Evolutionary conservation across 2,797 vertebrate species (phyloP).

Genomic region (Aselliscus stoliczkanus): DNA sequence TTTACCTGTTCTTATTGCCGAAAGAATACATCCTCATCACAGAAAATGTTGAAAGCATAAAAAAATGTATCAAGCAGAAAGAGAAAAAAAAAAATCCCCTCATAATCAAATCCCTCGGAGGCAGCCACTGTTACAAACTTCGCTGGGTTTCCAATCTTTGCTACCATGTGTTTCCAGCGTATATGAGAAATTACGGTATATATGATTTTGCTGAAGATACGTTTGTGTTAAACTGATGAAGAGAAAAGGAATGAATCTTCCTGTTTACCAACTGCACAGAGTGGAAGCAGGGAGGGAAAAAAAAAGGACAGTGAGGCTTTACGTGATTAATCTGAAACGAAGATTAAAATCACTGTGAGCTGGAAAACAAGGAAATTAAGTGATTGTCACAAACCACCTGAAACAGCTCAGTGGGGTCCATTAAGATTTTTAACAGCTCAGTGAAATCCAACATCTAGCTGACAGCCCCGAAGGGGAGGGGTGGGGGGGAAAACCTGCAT

Average conservation of each 20-base stretch:
- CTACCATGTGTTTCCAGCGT: not conserved
- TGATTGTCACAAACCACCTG: slow-evolving; percentile 66
- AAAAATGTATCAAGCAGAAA: slow-evolving; percentile 1
- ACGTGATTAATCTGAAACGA: slow-evolving; percentile 48
- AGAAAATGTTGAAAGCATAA: slow-evolving; percentile 2
- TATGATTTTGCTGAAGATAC: not conserved
- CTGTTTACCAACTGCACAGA: not conserved
- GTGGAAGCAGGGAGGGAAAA: not conserved
- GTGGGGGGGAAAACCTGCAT: not conserved
- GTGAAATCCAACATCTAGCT: slow-evolving; percentile 44
- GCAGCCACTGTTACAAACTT: not conserved
- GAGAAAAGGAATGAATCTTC: not conserved
- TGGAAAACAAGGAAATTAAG: slow-evolving; percentile 68
- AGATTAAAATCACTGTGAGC: slow-evolving; percentile 66
- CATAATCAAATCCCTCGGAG: not conserved
- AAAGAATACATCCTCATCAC: slow-evolving; percentile 12
- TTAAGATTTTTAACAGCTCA: slow-evolving; percentile 68
- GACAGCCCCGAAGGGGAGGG: not conserved
- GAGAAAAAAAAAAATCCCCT: too few relatives aligned
- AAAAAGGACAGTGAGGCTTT: not conserved
- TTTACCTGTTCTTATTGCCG: slow-evolving; percentile 18
- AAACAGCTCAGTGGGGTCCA: slow-evolving; percentile 62
- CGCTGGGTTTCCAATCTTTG: not conserved
- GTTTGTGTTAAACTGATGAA: not conserved
- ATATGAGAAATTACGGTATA: not conserved